Evolutionary conservation across 2,113 vertebrate genomes (phyloP), one percentile per base, ranked within the genome.

Genomic region (Elephas maximus): DNA sequence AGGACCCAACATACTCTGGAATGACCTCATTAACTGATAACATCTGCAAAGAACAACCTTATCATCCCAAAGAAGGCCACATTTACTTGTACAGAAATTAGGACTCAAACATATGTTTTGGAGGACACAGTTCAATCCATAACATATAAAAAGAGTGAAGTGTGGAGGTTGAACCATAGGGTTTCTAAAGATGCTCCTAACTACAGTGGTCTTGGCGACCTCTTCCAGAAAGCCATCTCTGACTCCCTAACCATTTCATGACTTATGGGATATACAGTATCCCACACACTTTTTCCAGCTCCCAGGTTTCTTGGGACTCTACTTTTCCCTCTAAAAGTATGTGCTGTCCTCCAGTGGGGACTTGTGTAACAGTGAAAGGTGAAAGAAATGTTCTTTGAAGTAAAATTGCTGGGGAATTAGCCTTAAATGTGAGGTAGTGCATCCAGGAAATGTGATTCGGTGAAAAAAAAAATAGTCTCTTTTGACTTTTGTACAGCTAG

Each of bases 201-300:
- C 20, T 3, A 6, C 2, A 0, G 0, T 6, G 48, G 15, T 20
- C 69, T 30, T 21, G 18, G 51, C 0, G 20, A 10, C 14, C 0
- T 15, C 11, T 17, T 45, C 73, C 4, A 4, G 37, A 37, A 21
- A 45, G 20, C n/a, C 33, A 0, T 0, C 11, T 21, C 11, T 10
- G 1, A 8, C 71, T 51, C 11, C 18, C 62, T 17, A 12, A 21
- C 53, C 53, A 57, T 17, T 57, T 15, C 53, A 17, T 57, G 53
- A 57, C 53, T 12, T 3, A 17, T 57, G 15, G 53, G 53, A 17
- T 14, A 57, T 17, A 57, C 53, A 57, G 53, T 57, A 57, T 57
- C 12, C 53, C 53, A 57, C 53, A 3, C 53, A 57, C 11, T 17
- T 57, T 57, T 57, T 57, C 53, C 53, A 33, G 30, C 14, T n/a